Conservation (phyloP, 2,113 vertebrate genomes). For the Echinops telfairi region DNA sequence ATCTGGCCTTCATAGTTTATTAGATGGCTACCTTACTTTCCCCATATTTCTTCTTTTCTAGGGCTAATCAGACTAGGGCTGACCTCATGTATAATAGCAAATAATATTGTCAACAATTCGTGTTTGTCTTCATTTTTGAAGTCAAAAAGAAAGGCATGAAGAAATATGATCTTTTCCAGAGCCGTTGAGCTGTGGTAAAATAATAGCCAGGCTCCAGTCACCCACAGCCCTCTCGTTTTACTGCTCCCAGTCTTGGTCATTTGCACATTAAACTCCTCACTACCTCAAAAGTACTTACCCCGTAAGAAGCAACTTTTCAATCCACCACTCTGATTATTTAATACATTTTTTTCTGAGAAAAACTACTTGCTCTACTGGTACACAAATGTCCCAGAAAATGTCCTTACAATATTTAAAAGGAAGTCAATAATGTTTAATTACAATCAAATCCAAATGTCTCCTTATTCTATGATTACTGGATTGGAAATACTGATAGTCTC, state of each 20-base stretch:
- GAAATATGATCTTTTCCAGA: background rate
- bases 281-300: background rate
- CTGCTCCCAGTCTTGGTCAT: background rate
- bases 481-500: slow-evolving; percentile 66
- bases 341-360: slow-evolving; percentile 49
- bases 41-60: background rate
- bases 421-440: slow-evolving; percentile 65
- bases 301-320: background rate
- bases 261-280: background rate
- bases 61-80: background rate
- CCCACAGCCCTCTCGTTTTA: background rate
- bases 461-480: slow-evolving; percentile 54
- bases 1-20: background rate
- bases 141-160: background rate
- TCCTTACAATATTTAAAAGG: slow-evolving; percentile 50
- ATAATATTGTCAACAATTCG: background rate
- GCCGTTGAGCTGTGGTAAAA: background rate
- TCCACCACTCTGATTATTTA: slow-evolving; percentile 12
- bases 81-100: background rate
- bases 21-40: background rate
- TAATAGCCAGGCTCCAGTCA: background rate
- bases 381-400: slow-evolving; percentile 47
- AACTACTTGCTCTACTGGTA: slow-evolving; percentile 24
- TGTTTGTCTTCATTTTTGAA: background rate
- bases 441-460: slow-evolving; percentile 64